Evolutionary conservation across 2,888 invertebrate genomes (phyloP).

Genomic region (Synanthedon andrenaeformis): DNA sequence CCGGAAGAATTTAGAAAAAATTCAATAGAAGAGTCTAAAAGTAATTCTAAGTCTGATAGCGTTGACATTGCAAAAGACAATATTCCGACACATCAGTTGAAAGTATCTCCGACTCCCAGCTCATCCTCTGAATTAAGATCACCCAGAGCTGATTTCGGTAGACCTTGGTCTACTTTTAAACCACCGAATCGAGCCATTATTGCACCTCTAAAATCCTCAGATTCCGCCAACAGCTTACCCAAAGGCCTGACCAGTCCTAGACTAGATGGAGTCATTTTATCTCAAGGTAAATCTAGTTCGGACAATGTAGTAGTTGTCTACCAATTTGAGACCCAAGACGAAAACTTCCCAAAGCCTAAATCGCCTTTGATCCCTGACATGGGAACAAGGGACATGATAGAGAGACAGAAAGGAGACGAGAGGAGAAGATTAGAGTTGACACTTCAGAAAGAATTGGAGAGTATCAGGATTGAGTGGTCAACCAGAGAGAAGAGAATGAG

Average conservation of each 20-base stretch:
- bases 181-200: constrained; percentile 34
- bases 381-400: constrained; percentile 49
- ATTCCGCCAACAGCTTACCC: constrained; percentile 39
- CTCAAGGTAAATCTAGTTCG: constrained; percentile 57
- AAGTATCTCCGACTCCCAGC: constrained; percentile 45
- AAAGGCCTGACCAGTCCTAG: constrained; percentile 48
- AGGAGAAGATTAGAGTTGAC: constrained; percentile 50
- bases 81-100: constrained; percentile 24
- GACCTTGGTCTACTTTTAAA: constrained; percentile 48
- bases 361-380: constrained; percentile 51
- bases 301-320: constrained; percentile 56
- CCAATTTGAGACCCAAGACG: constrained; percentile 54
- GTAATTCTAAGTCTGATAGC: constrained; percentile 21
- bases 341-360: constrained; percentile 32
- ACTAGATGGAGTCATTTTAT: constrained; percentile 54
- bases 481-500: constrained; percentile 67
- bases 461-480: constrained; percentile 69
- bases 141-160: constrained; percentile 41
- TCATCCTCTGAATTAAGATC: constrained; percentile 37
- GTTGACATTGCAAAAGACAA: constrained; percentile 8
- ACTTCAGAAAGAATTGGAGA: constrained; percentile 62
- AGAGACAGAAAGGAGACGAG: constrained; percentile 52
- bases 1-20: constrained; percentile 43
- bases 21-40: constrained; percentile 28
- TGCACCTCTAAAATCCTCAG: constrained; percentile 39